phyloP scores from a whole-genome alignment of 2,797 vertebrate genomes.

The Phrynocephalus guinanensis region DNA sequence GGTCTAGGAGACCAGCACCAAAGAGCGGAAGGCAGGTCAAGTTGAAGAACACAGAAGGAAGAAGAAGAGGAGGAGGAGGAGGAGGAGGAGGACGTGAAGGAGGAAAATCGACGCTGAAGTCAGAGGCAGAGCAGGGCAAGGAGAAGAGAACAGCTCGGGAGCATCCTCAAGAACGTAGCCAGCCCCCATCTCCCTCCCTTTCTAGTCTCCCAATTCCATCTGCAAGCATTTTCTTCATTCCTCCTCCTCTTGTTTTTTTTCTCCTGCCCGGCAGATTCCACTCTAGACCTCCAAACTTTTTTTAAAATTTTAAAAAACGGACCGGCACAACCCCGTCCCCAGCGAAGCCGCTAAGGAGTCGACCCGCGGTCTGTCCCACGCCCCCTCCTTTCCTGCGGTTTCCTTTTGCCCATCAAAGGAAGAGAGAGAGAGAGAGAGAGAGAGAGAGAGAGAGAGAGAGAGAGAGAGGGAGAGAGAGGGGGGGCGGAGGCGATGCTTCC shows the following conservation, averaged over 20 bases:
- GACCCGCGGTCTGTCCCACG: constrained; percentile 5
- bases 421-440: not conserved
- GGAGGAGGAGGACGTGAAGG: constrained; percentile 56
- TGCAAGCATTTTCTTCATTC: not conserved
- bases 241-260: constrained; percentile 37
- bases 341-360: constrained; percentile 55
- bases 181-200: constrained; percentile 61
- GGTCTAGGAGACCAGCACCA: constrained; percentile 69
- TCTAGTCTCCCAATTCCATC: constrained; percentile 32
- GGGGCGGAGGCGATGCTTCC: constrained; percentile 65
- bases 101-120: constrained; percentile 78
- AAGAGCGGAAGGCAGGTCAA: constrained; percentile 82
- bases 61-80: not conserved
- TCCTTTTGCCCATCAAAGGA: constrained; percentile 46
- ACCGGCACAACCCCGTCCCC: not conserved
- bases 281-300: constrained; percentile 76
- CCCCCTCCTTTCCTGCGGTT: constrained; percentile 57
- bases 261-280: constrained; percentile 61
- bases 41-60: constrained; percentile 78
- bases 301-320: too few species aligned
- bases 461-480: not conserved
- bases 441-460: constrained; percentile 19
- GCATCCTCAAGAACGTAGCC: constrained; percentile 30
- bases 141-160: constrained; percentile 57
- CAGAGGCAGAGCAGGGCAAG: constrained; percentile 64